Conservation (phyloP, 2,113 vertebrate species). For the Tyrannus savana region DNA sequence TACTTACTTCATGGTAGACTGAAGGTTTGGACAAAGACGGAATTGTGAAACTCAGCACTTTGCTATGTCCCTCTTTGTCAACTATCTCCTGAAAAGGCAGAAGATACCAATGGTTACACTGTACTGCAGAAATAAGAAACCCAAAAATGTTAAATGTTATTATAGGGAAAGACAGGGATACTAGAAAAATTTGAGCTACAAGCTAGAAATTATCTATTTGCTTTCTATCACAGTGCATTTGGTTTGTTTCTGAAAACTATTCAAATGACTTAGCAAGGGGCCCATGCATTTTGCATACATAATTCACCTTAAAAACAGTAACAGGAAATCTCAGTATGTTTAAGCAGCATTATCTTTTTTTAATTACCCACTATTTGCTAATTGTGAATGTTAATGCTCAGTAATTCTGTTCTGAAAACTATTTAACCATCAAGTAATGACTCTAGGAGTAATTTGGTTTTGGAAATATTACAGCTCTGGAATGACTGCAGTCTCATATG, state of each 20-base stretch:
- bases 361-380: neutral
- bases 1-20: constrained; percentile 94
- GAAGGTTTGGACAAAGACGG: constrained; percentile 97
- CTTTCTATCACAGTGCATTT: neutral
- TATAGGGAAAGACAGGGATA: neutral
- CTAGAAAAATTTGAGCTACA: neutral
- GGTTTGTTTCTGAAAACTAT: neutral
- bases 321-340: neutral
- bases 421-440: neutral
- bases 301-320: neutral
- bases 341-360: neutral
- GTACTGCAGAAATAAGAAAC: neutral
- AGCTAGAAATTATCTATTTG: neutral
- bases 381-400: neutral
- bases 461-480: neutral
- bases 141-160: neutral
- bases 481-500: neutral
- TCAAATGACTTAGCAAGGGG: neutral
- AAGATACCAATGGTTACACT: neutral
- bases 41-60: constrained; percentile 92
- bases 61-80: constrained; percentile 95
- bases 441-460: neutral
- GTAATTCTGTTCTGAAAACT: neutral
- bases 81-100: constrained; percentile 88
- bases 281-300: neutral